These are phyloP conservation scores for Lepus europaeus DNA, from an alignment of 2,113 vertebrate species.

Conservation along the genomic window DNA sequence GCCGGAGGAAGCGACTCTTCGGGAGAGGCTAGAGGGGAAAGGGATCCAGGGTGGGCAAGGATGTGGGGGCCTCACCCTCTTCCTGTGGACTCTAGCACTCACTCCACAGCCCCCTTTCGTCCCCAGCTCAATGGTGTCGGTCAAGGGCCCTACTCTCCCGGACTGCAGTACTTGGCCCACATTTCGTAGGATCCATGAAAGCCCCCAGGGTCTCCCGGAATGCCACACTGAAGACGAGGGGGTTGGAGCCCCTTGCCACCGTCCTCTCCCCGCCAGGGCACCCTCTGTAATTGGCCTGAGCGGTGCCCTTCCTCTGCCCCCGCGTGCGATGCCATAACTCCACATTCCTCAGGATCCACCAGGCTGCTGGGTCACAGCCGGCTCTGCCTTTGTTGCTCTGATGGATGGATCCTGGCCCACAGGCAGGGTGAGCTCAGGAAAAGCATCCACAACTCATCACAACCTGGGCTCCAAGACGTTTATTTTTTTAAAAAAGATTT, in stretches of 20 bases:
- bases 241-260: not conserved
- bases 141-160: not conserved
- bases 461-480: not conserved
- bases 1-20: not conserved
- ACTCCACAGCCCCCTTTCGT: not conserved
- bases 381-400: conserved; percentile 72
- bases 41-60: not conserved
- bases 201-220: conserved; percentile 25
- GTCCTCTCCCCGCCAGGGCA: not conserved
- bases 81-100: not conserved
- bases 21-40: not conserved
- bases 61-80: not conserved
- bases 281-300: not conserved
- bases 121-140: not conserved
- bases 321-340: not conserved
- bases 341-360: not conserved
- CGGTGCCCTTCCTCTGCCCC: not conserved
- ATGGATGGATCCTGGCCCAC: not conserved
- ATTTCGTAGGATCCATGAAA: conserved; percentile 35
- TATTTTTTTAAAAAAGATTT: too few relatives aligned
- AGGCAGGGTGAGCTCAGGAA: not conserved
- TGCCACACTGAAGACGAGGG: not conserved
- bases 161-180: not conserved
- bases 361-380: conserved; percentile 37
- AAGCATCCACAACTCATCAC: not conserved